Base-by-base conservation (phyloP, 2,888 invertebrate genomes). In the Dynastes grantii region DNA sequence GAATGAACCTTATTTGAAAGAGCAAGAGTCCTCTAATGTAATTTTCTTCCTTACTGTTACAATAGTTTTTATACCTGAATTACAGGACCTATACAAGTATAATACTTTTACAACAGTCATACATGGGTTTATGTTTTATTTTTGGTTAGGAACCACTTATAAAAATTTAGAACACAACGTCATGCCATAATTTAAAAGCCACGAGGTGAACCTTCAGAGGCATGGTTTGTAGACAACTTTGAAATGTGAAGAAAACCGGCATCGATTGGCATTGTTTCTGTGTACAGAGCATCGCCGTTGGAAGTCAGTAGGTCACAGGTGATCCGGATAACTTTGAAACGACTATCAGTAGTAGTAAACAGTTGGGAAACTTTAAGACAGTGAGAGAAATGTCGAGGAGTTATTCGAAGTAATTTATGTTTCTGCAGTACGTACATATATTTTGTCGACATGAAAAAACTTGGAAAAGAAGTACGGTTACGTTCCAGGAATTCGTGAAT, bases 231-330 rank as follows among this genome's bases (percentile, higher is more conserved):
- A 40, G 16, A 37, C 16, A 45, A 65, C 9, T 13, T 65, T 55
- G n/a, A 13, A 11, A 22, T 16, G n/a, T 45, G 40, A 40, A 65
- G 40, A 40, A 65, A 65, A 40, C 40, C 37, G 65, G 65, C 65
- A 68, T 68, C 51, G 68, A 68, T 51, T 68, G 29, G 4, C 27
- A 27, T 49, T 68, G 27, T 13, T 61, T 13, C 61, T 45, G 61
- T 11, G 61, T 40, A 49, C 29, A 45, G 45, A 37, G 16, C 22
- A 16, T 40, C 45, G n/a, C 37, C 6, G 70, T 61, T 61, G 32
- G 61, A 61, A 75, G 73, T 75, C 73, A 75, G 40, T 75, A 75
- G 73, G 73, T 75, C 73, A 75, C 40, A 61, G 73, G 73, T 75
- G 73, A 45, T 61, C 11, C 29, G 61, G 61, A 61, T 75, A 61